A percentile compares a stretch with the other conserved stretches of the same genome.
Evolutionary conservation across 2,888 invertebrate species (phyloP).

Genomic region (Drosophila kanekoi): DNA sequence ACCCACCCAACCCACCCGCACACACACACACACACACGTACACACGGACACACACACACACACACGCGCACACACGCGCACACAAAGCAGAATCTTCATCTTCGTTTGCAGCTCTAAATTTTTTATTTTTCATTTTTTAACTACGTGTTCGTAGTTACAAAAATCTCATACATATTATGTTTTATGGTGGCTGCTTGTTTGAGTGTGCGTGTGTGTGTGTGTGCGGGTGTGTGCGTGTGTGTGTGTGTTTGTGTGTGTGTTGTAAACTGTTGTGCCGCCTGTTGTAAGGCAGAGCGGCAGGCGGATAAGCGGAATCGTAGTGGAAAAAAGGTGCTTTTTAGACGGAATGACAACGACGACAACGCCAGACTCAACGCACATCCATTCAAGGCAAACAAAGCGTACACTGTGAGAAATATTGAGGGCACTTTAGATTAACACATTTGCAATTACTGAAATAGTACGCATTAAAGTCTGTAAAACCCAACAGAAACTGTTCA

Average conservation of each 20-base stretch:
- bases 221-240: slow-evolving; percentile 18
- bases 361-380: slow-evolving; percentile 45
- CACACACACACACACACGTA: not conserved
- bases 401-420: slow-evolving; percentile 33
- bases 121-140: slow-evolving; percentile 72
- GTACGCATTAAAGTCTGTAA: too few species aligned
- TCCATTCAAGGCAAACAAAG: slow-evolving; percentile 20
- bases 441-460: too few species aligned
- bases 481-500: too few species aligned
- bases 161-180: slow-evolving; percentile 66
- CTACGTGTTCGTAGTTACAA: slow-evolving; percentile 78
- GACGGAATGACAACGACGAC: slow-evolving; percentile 59
- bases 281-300: slow-evolving; percentile 16
- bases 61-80: not conserved
- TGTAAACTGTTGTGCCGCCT: slow-evolving; percentile 40
- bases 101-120: slow-evolving; percentile 64
- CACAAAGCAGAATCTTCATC: slow-evolving; percentile 45
- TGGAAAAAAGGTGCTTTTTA: slow-evolving; percentile 67
- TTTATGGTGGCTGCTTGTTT: slow-evolving; percentile 58
- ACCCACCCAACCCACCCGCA: not conserved
- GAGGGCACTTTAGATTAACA: not conserved
- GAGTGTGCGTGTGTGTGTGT: slow-evolving; percentile 9
- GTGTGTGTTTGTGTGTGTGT: slow-evolving; percentile 14
- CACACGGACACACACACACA: not conserved
- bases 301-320: slow-evolving; percentile 67